Evolutionary conservation across 2,888 invertebrate species (phyloP).

Genomic region (Gortyna flavago): DNA sequence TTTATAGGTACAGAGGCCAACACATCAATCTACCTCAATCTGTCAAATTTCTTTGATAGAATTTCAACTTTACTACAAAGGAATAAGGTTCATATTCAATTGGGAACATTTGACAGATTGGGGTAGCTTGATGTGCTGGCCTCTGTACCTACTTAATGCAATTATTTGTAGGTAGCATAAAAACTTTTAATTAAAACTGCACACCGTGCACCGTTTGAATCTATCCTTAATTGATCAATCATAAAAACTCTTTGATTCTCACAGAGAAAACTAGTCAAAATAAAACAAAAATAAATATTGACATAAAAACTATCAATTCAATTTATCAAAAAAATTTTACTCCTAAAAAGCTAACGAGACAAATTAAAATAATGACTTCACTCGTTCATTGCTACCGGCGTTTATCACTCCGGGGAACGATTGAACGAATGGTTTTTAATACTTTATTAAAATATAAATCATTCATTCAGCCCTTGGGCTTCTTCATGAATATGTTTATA

Average conservation of each 20-base stretch:
- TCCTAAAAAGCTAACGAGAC: conserved; percentile 46
- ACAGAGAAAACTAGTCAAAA: conserved; percentile 16
- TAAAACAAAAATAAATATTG: conserved; percentile 10
- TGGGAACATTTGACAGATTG: no score
- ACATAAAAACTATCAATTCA: conserved; percentile 40
- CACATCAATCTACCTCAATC: no score
- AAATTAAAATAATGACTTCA: conserved; percentile 62
- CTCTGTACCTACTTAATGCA: no score
- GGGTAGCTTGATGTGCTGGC: no score
- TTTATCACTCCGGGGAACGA: conserved; percentile 55
- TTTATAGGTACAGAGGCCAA: not conserved
- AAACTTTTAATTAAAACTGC: not conserved
- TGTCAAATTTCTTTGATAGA: no score
- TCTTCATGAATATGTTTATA: conserved; percentile 77
- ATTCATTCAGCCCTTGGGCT: conserved; percentile 65
- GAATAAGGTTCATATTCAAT: no score
- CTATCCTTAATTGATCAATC: not conserved
- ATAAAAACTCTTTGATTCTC: not conserved
- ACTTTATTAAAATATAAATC: conserved; percentile 60
- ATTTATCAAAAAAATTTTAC: conserved; percentile 36
- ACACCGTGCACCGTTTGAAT: not conserved
- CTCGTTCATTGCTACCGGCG: conserved; percentile 63
- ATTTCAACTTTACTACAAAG: no score
- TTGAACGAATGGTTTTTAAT: conserved; percentile 35
- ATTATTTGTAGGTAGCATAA: not conserved